Percentiles rank a stretch among this genome's conserved stretches.
Conservation (phyloP, 2,113 vertebrate genomes). For the Sitta europaea region DNA sequence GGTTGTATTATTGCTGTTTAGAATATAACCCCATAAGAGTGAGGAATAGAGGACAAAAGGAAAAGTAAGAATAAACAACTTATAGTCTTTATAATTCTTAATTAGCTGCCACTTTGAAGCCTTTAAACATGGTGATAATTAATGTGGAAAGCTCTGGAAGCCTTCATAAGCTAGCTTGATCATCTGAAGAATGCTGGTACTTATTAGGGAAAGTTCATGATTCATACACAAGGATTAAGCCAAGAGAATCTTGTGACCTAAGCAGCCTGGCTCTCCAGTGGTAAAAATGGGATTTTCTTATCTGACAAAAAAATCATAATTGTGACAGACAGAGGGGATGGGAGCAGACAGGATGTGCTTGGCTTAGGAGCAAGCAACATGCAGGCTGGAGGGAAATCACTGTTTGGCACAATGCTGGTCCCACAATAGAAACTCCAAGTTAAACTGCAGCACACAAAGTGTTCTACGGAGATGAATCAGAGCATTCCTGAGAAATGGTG, state of each 20-base stretch:
- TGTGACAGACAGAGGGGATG: background rate
- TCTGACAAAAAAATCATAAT: slow-evolving; percentile 8
- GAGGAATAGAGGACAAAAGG: background rate
- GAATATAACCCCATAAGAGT: background rate
- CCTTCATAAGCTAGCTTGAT: slow-evolving; percentile 32
- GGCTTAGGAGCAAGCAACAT: background rate
- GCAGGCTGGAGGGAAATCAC: fast-evolving
- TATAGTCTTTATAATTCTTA: background rate
- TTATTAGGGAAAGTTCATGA: slow-evolving; percentile 62
- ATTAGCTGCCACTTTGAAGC: slow-evolving; percentile 24
- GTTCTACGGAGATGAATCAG: background rate
- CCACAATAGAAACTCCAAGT: background rate
- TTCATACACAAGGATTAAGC: slow-evolving; percentile 33
- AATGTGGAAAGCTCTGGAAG: slow-evolving; percentile 44
- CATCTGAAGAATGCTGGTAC: slow-evolving; percentile 58
- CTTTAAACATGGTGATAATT: slow-evolving; percentile 21
- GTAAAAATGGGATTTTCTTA: slow-evolving; percentile 60
- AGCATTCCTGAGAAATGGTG: background rate
- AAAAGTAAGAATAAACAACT: slow-evolving; percentile 17
- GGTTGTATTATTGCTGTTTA: background rate
- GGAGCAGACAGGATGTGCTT: background rate
- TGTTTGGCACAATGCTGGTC: background rate
- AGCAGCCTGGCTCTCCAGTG: slow-evolving; percentile 42
- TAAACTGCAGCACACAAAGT: background rate
- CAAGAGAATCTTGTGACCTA: slow-evolving; percentile 61